Conservation (phyloP, 37 sponge, comb jelly and placozoan genomes). For the Cladorhizidae sp. region DNA sequence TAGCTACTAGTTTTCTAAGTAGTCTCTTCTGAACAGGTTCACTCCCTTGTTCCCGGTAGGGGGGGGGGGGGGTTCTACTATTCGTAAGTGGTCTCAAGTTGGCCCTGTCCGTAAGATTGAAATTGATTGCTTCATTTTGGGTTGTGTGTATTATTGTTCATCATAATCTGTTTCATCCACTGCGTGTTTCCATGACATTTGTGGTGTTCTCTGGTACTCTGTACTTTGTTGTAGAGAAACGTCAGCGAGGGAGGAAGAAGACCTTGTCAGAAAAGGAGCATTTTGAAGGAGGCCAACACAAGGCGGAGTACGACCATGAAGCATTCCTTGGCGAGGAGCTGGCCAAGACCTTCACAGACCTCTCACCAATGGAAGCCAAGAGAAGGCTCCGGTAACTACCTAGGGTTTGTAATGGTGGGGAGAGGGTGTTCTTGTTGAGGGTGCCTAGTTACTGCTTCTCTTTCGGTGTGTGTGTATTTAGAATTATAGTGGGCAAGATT, state of each 20-base stretch:
- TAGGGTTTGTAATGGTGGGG: background rate
- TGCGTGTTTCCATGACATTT: too few relatives aligned
- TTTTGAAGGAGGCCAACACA: constrained; percentile 50
- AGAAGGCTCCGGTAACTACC: constrained; percentile 49
- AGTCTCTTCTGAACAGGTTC: too few relatives aligned
- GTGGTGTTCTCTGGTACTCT: too few relatives aligned
- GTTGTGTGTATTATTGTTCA: too few relatives aligned
- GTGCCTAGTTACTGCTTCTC: background rate
- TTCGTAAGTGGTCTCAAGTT: too few relatives aligned
- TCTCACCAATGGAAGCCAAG: constrained; percentile 82
- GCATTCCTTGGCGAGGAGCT: constrained; percentile 91
- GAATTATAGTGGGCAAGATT: constrained; percentile 69
- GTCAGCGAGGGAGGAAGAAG: constrained; percentile 12
- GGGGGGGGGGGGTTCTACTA: too few relatives aligned
- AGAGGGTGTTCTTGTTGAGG: background rate
- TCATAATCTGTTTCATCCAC: too few relatives aligned
- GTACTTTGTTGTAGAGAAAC: too few relatives aligned
- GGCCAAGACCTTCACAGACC: constrained; percentile 78
- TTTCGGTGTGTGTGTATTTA: background rate
- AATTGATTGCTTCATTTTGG: too few relatives aligned
- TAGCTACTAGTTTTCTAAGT: too few relatives aligned
- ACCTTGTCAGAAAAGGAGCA: constrained; percentile 60
- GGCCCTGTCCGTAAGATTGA: too few relatives aligned
- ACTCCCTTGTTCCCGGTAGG: too few relatives aligned
- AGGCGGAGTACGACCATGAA: constrained; percentile 84